Evolutionary conservation across 2,797 vertebrate species (phyloP), one percentile per base, ranked within the genome.

Genomic region (Scomberomorus guttatus): DNA sequence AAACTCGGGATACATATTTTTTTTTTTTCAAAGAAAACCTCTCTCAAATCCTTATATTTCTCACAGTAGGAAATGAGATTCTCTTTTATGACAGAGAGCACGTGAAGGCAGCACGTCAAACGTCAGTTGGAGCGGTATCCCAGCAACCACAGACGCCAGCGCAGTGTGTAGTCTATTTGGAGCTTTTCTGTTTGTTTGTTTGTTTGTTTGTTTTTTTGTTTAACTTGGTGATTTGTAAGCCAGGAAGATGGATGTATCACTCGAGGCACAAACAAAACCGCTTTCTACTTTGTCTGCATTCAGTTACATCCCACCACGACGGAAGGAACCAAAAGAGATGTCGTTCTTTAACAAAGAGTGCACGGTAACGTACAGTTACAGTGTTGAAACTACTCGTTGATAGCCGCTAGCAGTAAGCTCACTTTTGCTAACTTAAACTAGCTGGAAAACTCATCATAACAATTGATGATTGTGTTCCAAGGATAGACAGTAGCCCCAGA

Each of bases 241-340:
- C 7, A 2, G 12, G 10, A 70, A 32, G 14, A 95, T 94, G 94
- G 92, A 94, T 32, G 72, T 85, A 3, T 62, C 74, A 14, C 32
- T 71, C 0, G 82, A 91, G 39, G 71, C 77, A 2, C 18, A 87
- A 71, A 83, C n/a, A 6, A 92, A 79, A 81, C 90, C 91, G 0
- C 73, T 91, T 3, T 79, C 82, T 4, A 66, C 72, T 0, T 8
- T 93, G 77, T 93, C 94, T 5, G 67, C 86, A 0, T 95, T 87
- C 34, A 94, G 94, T 51, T 91, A 90, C 77, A 87, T 94, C 62
- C 92, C 93, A 15, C 69, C 92, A 7, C 89, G 90, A 71, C 72
- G 93, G 22, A 79, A 52, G 1, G 90, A 90, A n/a, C 57, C 77
- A 0, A 92, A 87, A 73, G 91, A 95, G 81, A 80, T 59, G 76